Conservation (phyloP, 92 coral and sea anemone species). For the Scolanthus callimorphus region DNA sequence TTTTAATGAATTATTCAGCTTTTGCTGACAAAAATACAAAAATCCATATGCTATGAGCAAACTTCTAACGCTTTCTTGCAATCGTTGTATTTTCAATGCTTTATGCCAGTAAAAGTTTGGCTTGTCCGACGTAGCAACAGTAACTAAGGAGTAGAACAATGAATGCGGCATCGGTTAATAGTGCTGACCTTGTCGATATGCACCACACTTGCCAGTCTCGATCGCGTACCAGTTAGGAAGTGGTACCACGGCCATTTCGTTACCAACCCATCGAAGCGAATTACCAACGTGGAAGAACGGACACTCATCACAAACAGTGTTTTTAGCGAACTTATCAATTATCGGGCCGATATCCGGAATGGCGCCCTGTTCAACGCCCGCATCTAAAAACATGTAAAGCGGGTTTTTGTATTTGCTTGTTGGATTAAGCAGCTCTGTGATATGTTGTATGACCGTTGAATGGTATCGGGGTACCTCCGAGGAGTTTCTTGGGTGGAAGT, state of each 20-base stretch:
- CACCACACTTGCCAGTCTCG: slow-evolving; percentile 52
- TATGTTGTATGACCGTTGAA: slow-evolving; percentile 44
- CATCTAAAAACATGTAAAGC: slow-evolving; percentile 82
- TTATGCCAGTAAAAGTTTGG: too few species aligned
- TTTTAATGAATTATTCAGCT: too few species aligned
- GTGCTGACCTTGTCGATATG: too few species aligned
- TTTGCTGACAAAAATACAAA: too few species aligned
- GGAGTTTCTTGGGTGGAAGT: slow-evolving; percentile 27
- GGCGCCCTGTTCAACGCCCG: slow-evolving; percentile 58
- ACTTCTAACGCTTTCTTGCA: too few species aligned
- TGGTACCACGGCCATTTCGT: slow-evolving; percentile 73
- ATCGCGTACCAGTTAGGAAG: slow-evolving; percentile 86
- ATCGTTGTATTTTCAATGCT: too few species aligned
- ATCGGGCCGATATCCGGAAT: slow-evolving; percentile 79
- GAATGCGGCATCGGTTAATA: too few species aligned
- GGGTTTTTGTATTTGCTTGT: slow-evolving; percentile 57
- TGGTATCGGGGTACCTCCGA: slow-evolving; percentile 32
- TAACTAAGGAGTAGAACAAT: too few species aligned
- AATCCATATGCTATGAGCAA: too few species aligned
- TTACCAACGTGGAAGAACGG: slow-evolving; percentile 68
- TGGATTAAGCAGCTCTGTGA: slow-evolving; percentile 43
- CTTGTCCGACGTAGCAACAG: too few species aligned
- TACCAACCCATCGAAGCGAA: slow-evolving; percentile 84
- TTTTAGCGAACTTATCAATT: slow-evolving; percentile 48
- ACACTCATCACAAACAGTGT: slow-evolving; percentile 77